Base-by-base conservation (phyloP, 1,140 invertebrate genomes). In the Plodia interpunctella region DNA sequence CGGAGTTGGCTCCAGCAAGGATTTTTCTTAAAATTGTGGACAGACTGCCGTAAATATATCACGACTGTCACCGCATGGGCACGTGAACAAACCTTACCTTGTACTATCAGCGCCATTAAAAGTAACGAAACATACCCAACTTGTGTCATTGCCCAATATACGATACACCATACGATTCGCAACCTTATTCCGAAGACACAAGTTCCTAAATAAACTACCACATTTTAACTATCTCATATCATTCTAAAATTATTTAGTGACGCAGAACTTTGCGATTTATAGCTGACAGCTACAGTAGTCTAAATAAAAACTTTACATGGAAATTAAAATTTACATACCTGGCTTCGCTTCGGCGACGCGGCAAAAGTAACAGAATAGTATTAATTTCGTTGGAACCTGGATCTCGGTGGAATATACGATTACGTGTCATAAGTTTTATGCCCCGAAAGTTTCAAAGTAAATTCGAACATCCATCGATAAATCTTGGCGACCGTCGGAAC, bases 401-500 rank as follows among this genome's bases (percentile, higher is more conserved):
- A 44, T 70, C 58, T 82, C 70, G 72, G 82, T 79, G 75, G 76
- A 83, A 83, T 83, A 86, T 87, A 83, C 76, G 87, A 89, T 89
- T 87, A 87, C 82, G 76, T 87, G 83, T 89, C 84, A 87, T 89
- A 89, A 89, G 83, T 89, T 89, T 87, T 87, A 87, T 87, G 76
- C 75, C 74, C 72, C 69, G 70, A 87, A 87, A 89, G 80, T 89
- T 89, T 84, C 76, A 82, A 87, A 88, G 86, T 87, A 88, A 88
- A 88, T 86, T 88, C 78, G 83, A 89, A 87, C 84, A 87, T 87
- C 76, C 84, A 89, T 86, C 87, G 82, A 89, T 89, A 89, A 89
- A 89, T 89, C 87, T 89, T 83, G 78, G 84, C 80, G 87, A 83
- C 80, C 82, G 83, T 85, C 78, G 71, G 76, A 83, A 87, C 84